Conservation (phyloP, 2,113 vertebrate species). For the Thunnus maccoyii region DNA sequence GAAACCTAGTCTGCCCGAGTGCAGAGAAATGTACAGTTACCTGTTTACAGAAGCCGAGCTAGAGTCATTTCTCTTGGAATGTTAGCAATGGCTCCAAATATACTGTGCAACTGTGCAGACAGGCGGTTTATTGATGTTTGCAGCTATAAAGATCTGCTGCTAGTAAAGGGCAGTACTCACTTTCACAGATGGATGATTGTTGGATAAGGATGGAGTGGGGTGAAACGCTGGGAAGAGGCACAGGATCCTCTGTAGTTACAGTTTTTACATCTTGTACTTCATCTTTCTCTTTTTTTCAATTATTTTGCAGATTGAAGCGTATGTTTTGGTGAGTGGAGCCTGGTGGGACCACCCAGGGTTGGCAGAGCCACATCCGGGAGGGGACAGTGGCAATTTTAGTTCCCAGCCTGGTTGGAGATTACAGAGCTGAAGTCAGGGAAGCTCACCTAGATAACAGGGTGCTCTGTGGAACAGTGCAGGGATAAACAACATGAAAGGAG, state of each 20-base stretch:
- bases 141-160: slow-evolving; percentile 64
- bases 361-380: slow-evolving; percentile 51
- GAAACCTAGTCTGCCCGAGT: slow-evolving; percentile 8
- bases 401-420: slow-evolving; percentile 76
- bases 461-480: slow-evolving; percentile 60
- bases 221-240: slow-evolving; percentile 20
- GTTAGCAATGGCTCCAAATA: slow-evolving; percentile 69
- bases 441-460: slow-evolving; percentile 82
- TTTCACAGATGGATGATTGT: slow-evolving; percentile 69
- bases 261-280: slow-evolving; percentile 43
- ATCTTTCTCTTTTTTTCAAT: slow-evolving; percentile 8
- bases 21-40: slow-evolving; percentile 64
- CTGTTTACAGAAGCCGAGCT: slow-evolving; percentile 65
- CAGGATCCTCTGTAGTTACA: slow-evolving; percentile 12
- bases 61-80: slow-evolving; percentile 75
- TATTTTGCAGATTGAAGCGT: slow-evolving; percentile 90
- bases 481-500: slow-evolving; percentile 80
- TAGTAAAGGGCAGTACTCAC: slow-evolving; percentile 49
- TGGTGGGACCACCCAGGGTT: slow-evolving; percentile 76
- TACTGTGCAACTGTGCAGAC: slow-evolving; percentile 69
- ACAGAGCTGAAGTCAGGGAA: slow-evolving; percentile 74
- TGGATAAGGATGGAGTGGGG: slow-evolving; percentile 33
- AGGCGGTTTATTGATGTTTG: slow-evolving; percentile 76
- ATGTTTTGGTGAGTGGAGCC: slow-evolving; percentile 91
- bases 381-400: slow-evolving; percentile 72